Evolutionary conservation across 2,797 vertebrate species (phyloP).

Genomic region (Lates japonicus): DNA sequence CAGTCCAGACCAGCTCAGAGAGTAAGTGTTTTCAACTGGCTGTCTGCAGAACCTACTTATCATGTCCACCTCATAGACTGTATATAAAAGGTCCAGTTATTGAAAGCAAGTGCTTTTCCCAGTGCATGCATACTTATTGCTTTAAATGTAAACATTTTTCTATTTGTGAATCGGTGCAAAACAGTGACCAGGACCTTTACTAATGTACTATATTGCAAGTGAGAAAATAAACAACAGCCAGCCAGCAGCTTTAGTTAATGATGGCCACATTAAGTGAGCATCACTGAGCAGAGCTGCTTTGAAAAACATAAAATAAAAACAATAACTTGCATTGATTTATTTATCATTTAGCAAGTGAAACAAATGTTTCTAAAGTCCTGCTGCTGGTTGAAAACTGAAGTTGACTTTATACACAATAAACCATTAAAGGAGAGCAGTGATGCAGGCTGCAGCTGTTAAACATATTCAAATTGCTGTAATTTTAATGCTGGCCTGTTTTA

Average conservation of each 20-base stretch:
- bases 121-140: not conserved
- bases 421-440: not conserved
- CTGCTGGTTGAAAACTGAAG: not conserved
- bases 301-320: not conserved
- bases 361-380: not conserved
- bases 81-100: too few species aligned
- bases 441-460: not conserved
- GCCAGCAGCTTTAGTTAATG: not conserved
- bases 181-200: not conserved
- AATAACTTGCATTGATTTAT: not conserved
- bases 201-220: not conserved
- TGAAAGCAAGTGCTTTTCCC: not conserved
- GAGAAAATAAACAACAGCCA: not conserved
- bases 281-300: not conserved
- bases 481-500: not conserved
- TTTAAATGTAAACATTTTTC: not conserved
- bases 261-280: not conserved
- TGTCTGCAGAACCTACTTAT: not conserved
- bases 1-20: not conserved
- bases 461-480: not conserved
- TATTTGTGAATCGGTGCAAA: not conserved
- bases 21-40: not conserved
- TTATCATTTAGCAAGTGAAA: not conserved
- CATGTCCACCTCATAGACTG: too few species aligned
- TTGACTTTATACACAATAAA: not conserved